phyloP scores from a whole-genome alignment of 2,113 vertebrate species.

The Panurus biarmicus region DNA sequence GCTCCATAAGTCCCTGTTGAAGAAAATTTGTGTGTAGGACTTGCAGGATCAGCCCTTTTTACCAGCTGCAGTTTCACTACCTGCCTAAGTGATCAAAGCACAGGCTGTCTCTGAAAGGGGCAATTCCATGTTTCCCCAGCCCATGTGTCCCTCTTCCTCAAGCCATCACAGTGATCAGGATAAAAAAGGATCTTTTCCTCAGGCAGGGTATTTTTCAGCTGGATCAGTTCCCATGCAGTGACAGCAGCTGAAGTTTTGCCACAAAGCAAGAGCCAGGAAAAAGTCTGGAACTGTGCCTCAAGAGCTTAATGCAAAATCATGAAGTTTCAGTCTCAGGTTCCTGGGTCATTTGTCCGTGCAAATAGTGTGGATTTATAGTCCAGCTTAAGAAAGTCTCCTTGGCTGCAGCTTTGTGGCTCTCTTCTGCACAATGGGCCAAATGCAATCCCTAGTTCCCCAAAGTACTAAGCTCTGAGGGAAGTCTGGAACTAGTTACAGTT shows the following conservation, averaged over 20 bases:
- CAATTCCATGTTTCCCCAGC: neutral
- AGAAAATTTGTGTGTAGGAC: neutral
- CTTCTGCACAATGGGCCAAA: neutral
- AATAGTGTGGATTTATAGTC: conserved; percentile 39
- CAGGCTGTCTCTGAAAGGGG: neutral
- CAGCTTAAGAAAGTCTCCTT: conserved; percentile 18
- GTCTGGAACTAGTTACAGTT: neutral
- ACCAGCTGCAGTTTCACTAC: neutral
- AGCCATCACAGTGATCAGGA: neutral
- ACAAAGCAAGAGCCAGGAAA: conserved; percentile 43
- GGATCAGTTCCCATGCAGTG: neutral
- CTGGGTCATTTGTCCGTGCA: conserved; percentile 27
- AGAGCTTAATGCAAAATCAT: conserved; percentile 32
- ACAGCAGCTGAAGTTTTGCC: conserved; percentile 37
- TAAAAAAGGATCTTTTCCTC: neutral
- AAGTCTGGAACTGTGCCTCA: conserved; percentile 22
- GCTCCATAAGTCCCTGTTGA: neutral
- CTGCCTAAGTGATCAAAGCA: neutral
- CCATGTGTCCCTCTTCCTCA: neutral
- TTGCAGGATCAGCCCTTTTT: neutral
- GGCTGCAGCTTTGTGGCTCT: neutral
- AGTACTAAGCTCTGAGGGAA: neutral
- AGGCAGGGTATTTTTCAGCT: conserved; percentile 13
- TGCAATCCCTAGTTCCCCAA: neutral
- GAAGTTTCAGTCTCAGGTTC: conserved; percentile 30